Evolutionary conservation across 2,797 vertebrate genomes (phyloP).

Genomic region (Pipistrellus pygmaeus): DNA sequence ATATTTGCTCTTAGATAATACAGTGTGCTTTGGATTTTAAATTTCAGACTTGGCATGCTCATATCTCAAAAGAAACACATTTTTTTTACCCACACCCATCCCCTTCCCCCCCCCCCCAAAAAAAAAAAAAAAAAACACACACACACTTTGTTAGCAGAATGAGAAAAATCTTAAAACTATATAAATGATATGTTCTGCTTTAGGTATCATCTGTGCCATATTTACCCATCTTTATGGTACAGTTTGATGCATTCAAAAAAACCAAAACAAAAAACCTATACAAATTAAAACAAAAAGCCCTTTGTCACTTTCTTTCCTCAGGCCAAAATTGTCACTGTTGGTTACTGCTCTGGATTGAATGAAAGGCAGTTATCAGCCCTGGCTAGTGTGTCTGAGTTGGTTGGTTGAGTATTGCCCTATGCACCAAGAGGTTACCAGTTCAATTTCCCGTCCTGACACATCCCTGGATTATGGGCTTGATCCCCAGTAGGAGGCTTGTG

Average conservation of each 20-base stretch:
- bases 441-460: neutral
- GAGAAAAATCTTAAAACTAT: constrained; percentile 49
- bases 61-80: constrained; percentile 73
- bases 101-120: too few species aligned
- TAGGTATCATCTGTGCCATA: neutral
- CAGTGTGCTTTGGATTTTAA: constrained; percentile 77
- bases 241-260: neutral
- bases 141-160: constrained; percentile 42
- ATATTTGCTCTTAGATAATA: constrained; percentile 74
- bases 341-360: constrained; percentile 4
- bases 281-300: constrained; percentile 46
- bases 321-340: neutral
- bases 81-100: neutral
- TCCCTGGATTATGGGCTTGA: neutral
- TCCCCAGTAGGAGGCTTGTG: neutral
- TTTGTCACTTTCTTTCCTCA: constrained; percentile 50
- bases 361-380: constrained; percentile 46
- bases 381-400: neutral
- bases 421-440: neutral
- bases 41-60: constrained; percentile 69
- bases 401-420: neutral
- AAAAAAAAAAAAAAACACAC: too few species aligned
- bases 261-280: neutral
- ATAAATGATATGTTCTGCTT: constrained; percentile 52
- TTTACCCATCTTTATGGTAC: constrained; percentile 6